Evolutionary conservation across 2,888 invertebrate genomes (phyloP).

Genomic region (Cheilosia soror): DNA sequence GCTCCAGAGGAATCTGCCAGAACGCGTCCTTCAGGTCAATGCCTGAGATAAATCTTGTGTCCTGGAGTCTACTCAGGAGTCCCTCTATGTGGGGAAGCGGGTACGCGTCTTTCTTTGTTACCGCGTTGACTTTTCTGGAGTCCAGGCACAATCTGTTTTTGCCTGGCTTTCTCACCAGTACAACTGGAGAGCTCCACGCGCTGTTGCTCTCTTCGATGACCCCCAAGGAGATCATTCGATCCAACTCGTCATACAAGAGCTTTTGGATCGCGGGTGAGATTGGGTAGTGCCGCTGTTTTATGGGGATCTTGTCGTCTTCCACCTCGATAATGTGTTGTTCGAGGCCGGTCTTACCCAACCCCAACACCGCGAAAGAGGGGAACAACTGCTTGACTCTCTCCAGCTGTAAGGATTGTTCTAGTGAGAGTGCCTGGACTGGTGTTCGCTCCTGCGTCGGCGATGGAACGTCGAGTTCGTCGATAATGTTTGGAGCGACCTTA

Average conservation of each 20-base stretch:
- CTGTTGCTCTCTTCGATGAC: not conserved
- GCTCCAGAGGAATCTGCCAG: too few relatives aligned
- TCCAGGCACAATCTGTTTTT: conserved; percentile 17
- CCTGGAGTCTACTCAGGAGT: too few relatives aligned
- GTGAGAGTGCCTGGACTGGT: too few relatives aligned
- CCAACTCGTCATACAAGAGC: conserved; percentile 22
- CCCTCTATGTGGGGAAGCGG: too few relatives aligned
- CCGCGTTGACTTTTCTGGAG: not conserved
- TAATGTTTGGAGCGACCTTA: not conserved
- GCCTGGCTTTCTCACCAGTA: conserved; percentile 4
- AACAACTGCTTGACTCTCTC: too few relatives aligned
- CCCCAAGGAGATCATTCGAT: conserved; percentile 22
- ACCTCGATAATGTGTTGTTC: conserved; percentile 24
- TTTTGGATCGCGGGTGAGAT: not conserved
- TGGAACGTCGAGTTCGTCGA: not conserved
- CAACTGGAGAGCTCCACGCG: not conserved
- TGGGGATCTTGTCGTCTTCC: conserved; percentile 9
- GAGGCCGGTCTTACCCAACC: conserved; percentile 11
- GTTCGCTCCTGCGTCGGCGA: not conserved
- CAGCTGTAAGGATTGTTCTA: too few relatives aligned
- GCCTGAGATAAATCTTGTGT: too few relatives aligned
- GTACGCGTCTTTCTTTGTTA: not conserved
- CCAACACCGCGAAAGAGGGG: too few relatives aligned
- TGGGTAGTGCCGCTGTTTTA: not conserved
- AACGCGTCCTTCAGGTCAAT: too few relatives aligned